These are phyloP conservation scores for Tyria jacobaeae DNA, from an alignment of 2,888 invertebrate genomes.

Conservation along the genomic window DNA sequence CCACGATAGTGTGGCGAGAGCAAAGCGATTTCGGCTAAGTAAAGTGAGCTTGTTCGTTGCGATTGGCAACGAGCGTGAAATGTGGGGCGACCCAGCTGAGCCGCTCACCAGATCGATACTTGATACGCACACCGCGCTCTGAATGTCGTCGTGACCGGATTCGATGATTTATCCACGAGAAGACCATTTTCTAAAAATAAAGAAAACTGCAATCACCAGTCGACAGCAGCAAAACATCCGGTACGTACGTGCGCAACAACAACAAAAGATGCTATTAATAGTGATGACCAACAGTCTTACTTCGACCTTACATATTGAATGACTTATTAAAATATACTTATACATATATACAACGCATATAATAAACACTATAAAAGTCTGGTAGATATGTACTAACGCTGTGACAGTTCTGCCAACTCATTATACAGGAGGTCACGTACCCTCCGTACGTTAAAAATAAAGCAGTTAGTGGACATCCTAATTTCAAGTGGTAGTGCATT, in stretches of 20 bases:
- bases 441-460: too few relatives aligned
- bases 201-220: slow-evolving; percentile 43
- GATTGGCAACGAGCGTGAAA: slow-evolving; percentile 76
- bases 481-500: too few relatives aligned
- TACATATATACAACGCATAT: too few relatives aligned
- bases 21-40: slow-evolving; percentile 49
- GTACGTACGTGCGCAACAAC: slow-evolving; percentile 32
- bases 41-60: slow-evolving; percentile 64
- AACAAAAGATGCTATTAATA: slow-evolving; percentile 46
- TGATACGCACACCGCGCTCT: slow-evolving; percentile 80
- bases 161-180: slow-evolving; percentile 64
- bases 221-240: slow-evolving; percentile 41
- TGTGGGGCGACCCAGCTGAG: slow-evolving; percentile 78
- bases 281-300: slow-evolving; percentile 35
- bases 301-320: slow-evolving; percentile 20
- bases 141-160: slow-evolving; percentile 73
- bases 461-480: too few relatives aligned
- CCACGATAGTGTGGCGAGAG: slow-evolving; percentile 47
- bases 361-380: too few relatives aligned
- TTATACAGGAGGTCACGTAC: too few relatives aligned
- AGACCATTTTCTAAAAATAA: slow-evolving; percentile 56
- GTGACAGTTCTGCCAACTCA: too few relatives aligned
- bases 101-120: slow-evolving; percentile 81
- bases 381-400: too few relatives aligned
- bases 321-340: slow-evolving; percentile 24